A percentile compares a stretch with the other conserved stretches of the same genome.
phyloP scores from a whole-genome alignment of 1,140 invertebrate species.

The Mizuhopecten yessoensis region DNA sequence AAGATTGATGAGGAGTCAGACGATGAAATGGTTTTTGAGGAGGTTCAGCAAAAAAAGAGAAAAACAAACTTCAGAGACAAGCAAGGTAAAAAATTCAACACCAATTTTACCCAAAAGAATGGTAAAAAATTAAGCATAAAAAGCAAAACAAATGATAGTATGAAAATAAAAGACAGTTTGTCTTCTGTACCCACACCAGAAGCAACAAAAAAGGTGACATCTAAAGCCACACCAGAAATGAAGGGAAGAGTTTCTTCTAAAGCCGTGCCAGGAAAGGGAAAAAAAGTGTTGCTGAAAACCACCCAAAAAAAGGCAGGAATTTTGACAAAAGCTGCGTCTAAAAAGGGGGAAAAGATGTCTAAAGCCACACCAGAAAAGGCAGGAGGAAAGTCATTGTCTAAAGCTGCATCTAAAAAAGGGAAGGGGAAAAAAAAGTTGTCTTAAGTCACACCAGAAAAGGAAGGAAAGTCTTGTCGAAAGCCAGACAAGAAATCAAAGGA shows the following conservation, averaged over 20 bases:
- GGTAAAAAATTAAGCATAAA: not conserved
- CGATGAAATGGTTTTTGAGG: not conserved
- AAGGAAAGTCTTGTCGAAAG: too few relatives aligned
- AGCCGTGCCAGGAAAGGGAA: not conserved
- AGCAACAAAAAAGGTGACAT: not conserved
- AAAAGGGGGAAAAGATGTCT: too few relatives aligned
- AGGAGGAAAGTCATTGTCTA: too few relatives aligned
- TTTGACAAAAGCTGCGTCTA: too few relatives aligned
- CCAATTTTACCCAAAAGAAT: too few relatives aligned
- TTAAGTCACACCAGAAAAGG: too few relatives aligned
- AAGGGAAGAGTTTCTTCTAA: not conserved
- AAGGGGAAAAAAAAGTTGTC: too few relatives aligned
- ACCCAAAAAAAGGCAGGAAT: not conserved
- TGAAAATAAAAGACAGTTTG: not conserved
- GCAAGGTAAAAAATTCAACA: too few relatives aligned
- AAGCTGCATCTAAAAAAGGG: too few relatives aligned
- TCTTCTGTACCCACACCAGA: not conserved
- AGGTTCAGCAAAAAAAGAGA: not conserved
- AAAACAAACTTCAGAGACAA: not conserved
- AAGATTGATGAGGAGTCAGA: constrained; percentile 5
- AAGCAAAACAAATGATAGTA: not conserved
- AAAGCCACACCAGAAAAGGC: not conserved
- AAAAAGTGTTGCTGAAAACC: not conserved
- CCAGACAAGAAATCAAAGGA: too few relatives aligned
- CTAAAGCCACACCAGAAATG: not conserved